phyloP scores from a whole-genome alignment of 2,888 invertebrate genomes.

The Terebella lapidaria region DNA sequence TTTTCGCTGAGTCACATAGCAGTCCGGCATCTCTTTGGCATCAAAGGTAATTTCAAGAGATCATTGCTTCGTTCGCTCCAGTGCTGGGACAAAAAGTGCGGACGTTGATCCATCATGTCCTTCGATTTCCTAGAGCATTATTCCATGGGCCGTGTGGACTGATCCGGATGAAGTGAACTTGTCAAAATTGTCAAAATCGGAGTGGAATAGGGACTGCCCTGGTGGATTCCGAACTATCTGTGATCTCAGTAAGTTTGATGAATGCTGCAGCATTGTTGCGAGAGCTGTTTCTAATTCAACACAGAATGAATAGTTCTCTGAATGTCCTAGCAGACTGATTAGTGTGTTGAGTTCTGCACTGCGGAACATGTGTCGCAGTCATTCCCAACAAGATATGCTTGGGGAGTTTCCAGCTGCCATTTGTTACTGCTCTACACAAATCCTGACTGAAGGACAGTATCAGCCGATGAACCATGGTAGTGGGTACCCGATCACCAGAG shows the following conservation, averaged over 20 bases:
- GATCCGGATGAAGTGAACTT: conserved; percentile 21
- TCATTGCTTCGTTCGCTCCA: no score
- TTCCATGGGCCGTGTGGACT: conserved; percentile 29
- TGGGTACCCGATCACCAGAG: no score
- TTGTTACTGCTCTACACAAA: not conserved
- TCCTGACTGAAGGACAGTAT: not conserved
- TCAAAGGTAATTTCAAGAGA: no score
- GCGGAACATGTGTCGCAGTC: not conserved
- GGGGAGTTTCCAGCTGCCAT: conserved; percentile 6
- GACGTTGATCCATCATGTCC: no score
- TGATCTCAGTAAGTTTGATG: conserved; percentile 21
- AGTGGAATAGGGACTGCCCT: conserved; percentile 24
- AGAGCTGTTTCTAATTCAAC: conserved; percentile 20
- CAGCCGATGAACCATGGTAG: no score
- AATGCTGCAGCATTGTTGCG: conserved; percentile 18
- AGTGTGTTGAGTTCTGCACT: no score
- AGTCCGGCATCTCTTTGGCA: no score
- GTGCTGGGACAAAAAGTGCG: no score
- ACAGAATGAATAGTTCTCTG: conserved; percentile 1
- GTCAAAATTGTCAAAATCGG: conserved; percentile 30
- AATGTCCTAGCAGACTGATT: no score
- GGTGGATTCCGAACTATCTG: conserved; percentile 22
- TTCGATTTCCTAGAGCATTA: conserved; percentile 28
- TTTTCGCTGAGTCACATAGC: no score
- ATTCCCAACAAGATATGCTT: conserved; percentile 8